Base-by-base conservation (phyloP, 2,113 vertebrate genomes). In the Zeus faber region DNA sequence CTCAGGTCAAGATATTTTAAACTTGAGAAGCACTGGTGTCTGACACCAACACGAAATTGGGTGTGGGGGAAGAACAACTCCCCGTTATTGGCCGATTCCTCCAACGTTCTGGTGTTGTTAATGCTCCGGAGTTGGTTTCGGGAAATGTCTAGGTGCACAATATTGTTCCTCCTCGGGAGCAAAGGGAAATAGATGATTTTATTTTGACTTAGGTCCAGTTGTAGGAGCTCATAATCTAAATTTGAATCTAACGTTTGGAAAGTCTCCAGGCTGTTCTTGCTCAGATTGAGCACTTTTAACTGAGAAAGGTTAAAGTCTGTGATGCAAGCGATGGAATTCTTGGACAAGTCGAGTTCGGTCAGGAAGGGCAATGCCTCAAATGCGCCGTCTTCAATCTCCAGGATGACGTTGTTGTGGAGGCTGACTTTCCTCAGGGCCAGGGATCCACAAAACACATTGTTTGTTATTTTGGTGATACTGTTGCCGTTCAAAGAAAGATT, bases 321-420 rank as follows among this genome's bases (percentile, higher is more conserved):
- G 74, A 99, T 94, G 83, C 97, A 99, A 2, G 91, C 91, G 76
- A 99, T 94, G 1, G 95, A 99, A 65, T 99, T 99, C 70, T 87
- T 90, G 60, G 95, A 97, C 58, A 99, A 85, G 26, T 97, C 93
- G 1, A 99, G 93, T 45, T 91, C 92, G 2, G 85, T 84, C 53
- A 99, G 90, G 49, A 49, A 63, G 17, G 47, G 21, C 29, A 98
- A 67, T 1, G 77, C 69, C 33, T 96, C 93, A 20, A 99, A 97
- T 14, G 95, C 89, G 0, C 95, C 95, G 1, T 92, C 92, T 70
- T 98, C 92, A 3, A 99, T 98, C 72, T 98, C 94, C 85, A 98
- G 77, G 43, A 99, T 93, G 67, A 98, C 91, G 0, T 99, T 99
- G 25, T 94, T 95, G 50, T 94, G 94, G 2, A 99, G 89, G 72